Conservation (phyloP, 2,888 invertebrate species). For the Aspidiotus destructor region DNA sequence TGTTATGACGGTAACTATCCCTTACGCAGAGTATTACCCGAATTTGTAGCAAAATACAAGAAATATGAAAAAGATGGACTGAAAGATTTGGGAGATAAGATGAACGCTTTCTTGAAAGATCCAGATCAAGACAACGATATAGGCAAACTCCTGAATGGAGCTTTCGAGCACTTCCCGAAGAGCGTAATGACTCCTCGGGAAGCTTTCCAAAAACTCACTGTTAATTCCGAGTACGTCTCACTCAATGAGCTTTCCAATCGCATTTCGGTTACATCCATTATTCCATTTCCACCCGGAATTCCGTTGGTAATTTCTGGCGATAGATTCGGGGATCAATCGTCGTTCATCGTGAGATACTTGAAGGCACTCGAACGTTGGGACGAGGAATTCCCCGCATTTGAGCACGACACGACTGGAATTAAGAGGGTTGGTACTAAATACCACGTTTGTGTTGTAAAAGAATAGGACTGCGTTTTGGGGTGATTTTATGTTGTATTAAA, state of each 20-base stretch:
- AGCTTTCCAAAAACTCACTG: background rate
- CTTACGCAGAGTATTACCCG: background rate
- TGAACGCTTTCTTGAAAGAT: background rate
- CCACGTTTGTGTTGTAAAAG: too few species aligned
- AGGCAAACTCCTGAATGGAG: background rate
- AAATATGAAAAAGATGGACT: background rate
- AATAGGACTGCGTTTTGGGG: too few species aligned
- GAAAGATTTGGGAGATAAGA: background rate
- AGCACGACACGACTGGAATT: background rate
- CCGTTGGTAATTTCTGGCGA: background rate
- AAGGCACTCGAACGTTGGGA: constrained; percentile 3
- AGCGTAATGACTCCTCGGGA: background rate
- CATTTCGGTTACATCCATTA: background rate
- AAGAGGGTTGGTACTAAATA: too few species aligned
- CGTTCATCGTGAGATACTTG: background rate
- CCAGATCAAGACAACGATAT: background rate
- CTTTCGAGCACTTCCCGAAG: background rate
- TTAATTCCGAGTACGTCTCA: background rate
- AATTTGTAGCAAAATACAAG: background rate
- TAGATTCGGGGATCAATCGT: background rate
- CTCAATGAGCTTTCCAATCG: background rate
- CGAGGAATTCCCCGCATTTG: background rate
- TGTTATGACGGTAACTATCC: background rate
- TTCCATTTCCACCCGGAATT: constrained; percentile 1
- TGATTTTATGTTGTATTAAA: too few species aligned